Evolutionary conservation across 2,113 vertebrate genomes (phyloP).

Genomic region (Tachysurus vachellii): DNA sequence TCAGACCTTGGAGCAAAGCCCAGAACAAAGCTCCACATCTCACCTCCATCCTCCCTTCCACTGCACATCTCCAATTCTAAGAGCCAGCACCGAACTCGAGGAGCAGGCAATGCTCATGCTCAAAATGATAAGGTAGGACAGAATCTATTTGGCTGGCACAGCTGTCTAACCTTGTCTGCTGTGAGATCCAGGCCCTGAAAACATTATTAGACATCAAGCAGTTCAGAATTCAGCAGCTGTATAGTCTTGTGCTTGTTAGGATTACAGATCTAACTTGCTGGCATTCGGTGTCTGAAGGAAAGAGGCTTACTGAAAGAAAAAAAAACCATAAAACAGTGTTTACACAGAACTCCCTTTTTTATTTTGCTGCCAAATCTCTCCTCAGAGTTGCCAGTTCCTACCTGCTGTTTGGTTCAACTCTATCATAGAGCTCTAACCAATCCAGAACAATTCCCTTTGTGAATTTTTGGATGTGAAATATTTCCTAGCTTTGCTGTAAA

Average conservation of each 20-base stretch:
- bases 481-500: background rate
- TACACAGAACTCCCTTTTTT: background rate
- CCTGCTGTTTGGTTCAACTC: constrained; percentile 15
- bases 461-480: background rate
- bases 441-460: background rate
- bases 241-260: background rate
- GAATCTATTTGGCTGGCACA: background rate
- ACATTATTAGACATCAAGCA: constrained; percentile 10
- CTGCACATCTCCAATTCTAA: constrained; percentile 46
- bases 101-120: constrained; percentile 16
- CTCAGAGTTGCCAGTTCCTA: background rate
- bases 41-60: constrained; percentile 18
- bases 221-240: background rate
- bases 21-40: constrained; percentile 42
- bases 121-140: constrained; percentile 1
- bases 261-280: background rate
- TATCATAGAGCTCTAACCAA: background rate
- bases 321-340: background rate
- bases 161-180: background rate
- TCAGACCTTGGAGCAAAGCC: constrained; percentile 53
- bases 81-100: constrained; percentile 7
- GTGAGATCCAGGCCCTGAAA: constrained; percentile 12
- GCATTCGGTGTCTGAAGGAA: background rate
- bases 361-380: constrained; percentile 1
- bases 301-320: constrained; percentile 6